phyloP scores from a whole-genome alignment of 92 coral and sea anemone species.

The Montipora capitata region DNA sequence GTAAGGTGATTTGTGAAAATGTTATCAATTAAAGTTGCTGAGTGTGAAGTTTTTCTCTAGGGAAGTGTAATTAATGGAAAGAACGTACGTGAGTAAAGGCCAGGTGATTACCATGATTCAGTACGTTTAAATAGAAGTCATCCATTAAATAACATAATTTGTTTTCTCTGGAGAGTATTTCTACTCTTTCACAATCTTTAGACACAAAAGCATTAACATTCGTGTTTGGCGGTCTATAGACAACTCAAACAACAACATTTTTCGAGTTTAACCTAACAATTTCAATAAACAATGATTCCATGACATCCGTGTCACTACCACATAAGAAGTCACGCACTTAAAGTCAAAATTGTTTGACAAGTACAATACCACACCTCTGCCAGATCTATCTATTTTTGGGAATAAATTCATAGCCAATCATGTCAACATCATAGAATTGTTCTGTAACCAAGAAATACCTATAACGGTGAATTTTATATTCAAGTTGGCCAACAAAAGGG shows the following conservation, averaged over 20 bases:
- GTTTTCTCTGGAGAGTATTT: neutral
- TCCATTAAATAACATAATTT: neutral
- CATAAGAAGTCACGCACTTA: neutral
- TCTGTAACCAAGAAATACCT: neutral
- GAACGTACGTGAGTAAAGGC: too few relatives aligned
- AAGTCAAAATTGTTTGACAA: neutral
- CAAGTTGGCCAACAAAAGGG: slow-evolving; percentile 21
- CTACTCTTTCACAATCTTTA: neutral
- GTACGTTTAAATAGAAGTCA: neutral
- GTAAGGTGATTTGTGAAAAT: slow-evolving; percentile 14
- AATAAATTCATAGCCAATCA: slow-evolving; percentile 1
- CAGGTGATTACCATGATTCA: slow-evolving; percentile 5
- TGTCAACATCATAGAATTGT: neutral
- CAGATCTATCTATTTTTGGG: neutral
- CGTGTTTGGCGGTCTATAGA: neutral
- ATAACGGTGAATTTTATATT: neutral
- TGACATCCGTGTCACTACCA: neutral
- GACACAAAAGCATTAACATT: neutral
- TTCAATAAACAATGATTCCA: neutral
- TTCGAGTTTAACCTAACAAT: neutral
- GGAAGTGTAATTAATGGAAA: too few relatives aligned
- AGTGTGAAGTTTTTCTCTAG: too few relatives aligned
- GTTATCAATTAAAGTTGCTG: too few relatives aligned
- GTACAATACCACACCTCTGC: neutral
- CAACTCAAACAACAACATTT: neutral